Percentiles rank a stretch among this genome's conserved stretches.
These are phyloP conservation scores for Takifugu flavidus DNA, from an alignment of 2,113 vertebrate species.

Conservation along the genomic window DNA sequence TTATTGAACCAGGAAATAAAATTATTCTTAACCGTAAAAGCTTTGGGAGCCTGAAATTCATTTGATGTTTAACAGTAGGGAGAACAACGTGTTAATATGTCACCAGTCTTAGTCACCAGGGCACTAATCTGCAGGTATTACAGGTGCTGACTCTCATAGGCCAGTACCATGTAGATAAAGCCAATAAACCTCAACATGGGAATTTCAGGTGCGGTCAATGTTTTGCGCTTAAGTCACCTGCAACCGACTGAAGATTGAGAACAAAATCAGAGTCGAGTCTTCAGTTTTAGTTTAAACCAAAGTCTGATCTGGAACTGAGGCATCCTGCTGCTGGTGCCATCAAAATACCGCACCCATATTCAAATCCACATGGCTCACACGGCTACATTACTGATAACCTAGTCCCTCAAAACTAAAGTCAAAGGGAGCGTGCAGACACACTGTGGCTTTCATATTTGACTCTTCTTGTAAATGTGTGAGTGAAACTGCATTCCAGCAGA, in stretches of 20 bases:
- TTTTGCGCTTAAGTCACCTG: neutral
- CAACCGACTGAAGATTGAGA: neutral
- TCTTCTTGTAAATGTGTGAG: conserved; percentile 10
- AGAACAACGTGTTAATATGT: too few relatives aligned
- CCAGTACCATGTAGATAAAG: neutral
- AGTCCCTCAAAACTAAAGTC: neutral
- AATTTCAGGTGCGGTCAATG: conserved; percentile 16
- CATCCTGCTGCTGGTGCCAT: too few relatives aligned
- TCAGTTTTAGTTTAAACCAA: too few relatives aligned
- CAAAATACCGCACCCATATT: too few relatives aligned
- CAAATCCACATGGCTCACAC: too few relatives aligned
- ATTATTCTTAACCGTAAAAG: neutral
- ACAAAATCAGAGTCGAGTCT: too few relatives aligned
- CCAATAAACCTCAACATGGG: neutral
- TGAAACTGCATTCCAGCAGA: conserved; percentile 44
- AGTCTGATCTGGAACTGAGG: too few relatives aligned
- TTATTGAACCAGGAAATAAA: conserved; percentile 30
- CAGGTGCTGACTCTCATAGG: neutral
- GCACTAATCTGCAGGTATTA: neutral
- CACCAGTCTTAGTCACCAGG: conserved; percentile 10
- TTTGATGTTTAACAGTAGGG: too few relatives aligned
- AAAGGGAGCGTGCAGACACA: neutral
- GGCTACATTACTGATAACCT: neutral
- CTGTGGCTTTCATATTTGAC: conserved; percentile 8
- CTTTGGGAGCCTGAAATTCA: conserved; percentile 1